These are phyloP conservation scores for Schizopygopsis malacanthus DNA, from an alignment of 2,797 vertebrate species.

Conservation along the genomic window DNA sequence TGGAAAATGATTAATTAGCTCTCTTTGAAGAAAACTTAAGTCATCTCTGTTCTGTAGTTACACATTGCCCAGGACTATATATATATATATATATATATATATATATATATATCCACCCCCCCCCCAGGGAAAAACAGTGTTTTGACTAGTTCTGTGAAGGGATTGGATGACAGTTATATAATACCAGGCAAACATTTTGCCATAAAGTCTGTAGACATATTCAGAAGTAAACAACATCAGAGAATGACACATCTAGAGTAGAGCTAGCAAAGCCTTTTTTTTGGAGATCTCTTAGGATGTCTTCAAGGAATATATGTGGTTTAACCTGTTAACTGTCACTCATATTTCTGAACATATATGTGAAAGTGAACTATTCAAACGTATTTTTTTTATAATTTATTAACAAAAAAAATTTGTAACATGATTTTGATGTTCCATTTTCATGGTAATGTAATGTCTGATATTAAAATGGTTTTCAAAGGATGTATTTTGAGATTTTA, in stretches of 20 bases:
- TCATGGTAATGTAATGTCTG: too few relatives aligned
- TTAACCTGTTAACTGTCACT: too few relatives aligned
- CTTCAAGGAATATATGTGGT: background rate
- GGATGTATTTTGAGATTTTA: too few relatives aligned
- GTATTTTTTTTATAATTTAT: too few relatives aligned
- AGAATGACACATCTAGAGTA: conserved; percentile 3
- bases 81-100: too few relatives aligned
- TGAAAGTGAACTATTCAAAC: too few relatives aligned
- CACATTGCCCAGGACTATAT: conserved; percentile 35
- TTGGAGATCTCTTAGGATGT: background rate
- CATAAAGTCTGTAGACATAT: background rate
- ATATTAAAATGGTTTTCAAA: too few relatives aligned
- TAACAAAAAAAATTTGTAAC: too few relatives aligned
- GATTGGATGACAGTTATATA: conserved; percentile 9
- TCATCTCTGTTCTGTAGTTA: conserved; percentile 24
- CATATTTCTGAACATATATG: too few relatives aligned
- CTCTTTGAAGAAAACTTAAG: conserved; percentile 55
- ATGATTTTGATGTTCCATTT: too few relatives aligned
- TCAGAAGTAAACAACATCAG: conserved; percentile 24
- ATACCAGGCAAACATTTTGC: conserved; percentile 16
- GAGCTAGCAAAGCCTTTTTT: background rate
- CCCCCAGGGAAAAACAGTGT: background rate
- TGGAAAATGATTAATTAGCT: conserved; percentile 59
- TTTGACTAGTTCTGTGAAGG: background rate
- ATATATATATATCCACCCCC: background rate